Evolutionary conservation across 2,113 vertebrate species (phyloP).

Genomic region (Pseudopodoces humilis): DNA sequence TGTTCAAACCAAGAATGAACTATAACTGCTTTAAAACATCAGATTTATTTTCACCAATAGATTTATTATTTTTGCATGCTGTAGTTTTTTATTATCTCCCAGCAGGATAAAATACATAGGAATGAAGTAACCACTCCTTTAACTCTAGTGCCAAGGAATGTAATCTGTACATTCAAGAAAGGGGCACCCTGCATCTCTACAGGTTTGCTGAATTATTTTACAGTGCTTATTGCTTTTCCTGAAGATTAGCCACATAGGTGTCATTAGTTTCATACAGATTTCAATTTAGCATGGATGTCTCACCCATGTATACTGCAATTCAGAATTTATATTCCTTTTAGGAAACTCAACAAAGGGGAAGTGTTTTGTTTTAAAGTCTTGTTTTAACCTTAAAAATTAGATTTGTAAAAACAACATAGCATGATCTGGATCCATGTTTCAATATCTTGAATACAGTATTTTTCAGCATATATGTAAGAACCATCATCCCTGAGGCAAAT

Average conservation of each 20-base stretch:
- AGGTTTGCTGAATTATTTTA: neutral
- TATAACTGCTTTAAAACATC: neutral
- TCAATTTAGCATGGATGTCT: neutral
- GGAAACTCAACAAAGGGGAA: neutral
- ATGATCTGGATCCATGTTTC: neutral
- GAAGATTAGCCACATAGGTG: neutral
- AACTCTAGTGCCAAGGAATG: neutral
- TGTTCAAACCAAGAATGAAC: conserved; percentile 31
- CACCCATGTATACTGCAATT: neutral
- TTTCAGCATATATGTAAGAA: neutral
- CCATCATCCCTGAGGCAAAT: neutral
- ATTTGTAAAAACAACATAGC: neutral
- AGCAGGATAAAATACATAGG: conserved; percentile 2
- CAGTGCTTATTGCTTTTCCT: neutral
- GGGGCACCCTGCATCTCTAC: neutral
- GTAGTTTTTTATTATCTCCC: neutral
- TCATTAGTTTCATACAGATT: neutral
- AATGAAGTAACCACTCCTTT: neutral
- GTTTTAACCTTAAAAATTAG: neutral
- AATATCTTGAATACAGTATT: neutral
- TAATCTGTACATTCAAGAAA: neutral
- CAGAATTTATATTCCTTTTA: neutral
- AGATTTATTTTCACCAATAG: conserved; percentile 11
- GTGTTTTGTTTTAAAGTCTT: neutral
- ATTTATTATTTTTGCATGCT: neutral